phyloP scores from a whole-genome alignment of 2,797 vertebrate genomes.

The Muraenolepis orangiensis region DNA sequence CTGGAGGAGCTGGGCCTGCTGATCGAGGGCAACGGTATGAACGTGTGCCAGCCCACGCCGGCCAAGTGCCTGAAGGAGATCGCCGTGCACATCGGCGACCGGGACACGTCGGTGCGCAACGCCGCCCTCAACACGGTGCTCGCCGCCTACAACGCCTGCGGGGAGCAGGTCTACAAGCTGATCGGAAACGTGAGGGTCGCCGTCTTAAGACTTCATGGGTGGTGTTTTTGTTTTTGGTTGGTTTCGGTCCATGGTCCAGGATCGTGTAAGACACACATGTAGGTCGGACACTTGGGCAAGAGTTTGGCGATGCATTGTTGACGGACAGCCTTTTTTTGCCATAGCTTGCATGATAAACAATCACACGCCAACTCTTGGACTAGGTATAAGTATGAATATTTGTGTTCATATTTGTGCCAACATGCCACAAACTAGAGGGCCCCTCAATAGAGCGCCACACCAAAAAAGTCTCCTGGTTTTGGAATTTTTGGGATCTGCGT shows the following conservation, averaged over 20 bases:
- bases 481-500: no score
- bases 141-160: conserved; percentile 91
- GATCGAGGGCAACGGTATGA: conserved; percentile 81
- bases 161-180: conserved; percentile 97
- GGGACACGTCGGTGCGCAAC: conserved; percentile 94
- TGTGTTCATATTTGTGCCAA: background rate
- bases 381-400: background rate
- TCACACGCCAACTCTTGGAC: background rate
- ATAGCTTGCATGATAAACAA: background rate
- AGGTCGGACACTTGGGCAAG: no score
- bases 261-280: no score
- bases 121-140: conserved; percentile 96
- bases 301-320: background rate
- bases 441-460: no score
- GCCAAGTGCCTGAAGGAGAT: conserved; percentile 96
- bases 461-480: no score
- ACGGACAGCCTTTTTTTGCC: no score
- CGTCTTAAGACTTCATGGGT: background rate
- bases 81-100: conserved; percentile 89
- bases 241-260: no score
- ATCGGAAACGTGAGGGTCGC: conserved; percentile 88
- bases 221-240: no score
- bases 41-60: conserved; percentile 93
- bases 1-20: conserved; percentile 76
- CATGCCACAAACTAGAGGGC: no score